These are phyloP conservation scores for Macrotis lagotis DNA, from an alignment of 2,113 vertebrate genomes.

Conservation along the genomic window DNA sequence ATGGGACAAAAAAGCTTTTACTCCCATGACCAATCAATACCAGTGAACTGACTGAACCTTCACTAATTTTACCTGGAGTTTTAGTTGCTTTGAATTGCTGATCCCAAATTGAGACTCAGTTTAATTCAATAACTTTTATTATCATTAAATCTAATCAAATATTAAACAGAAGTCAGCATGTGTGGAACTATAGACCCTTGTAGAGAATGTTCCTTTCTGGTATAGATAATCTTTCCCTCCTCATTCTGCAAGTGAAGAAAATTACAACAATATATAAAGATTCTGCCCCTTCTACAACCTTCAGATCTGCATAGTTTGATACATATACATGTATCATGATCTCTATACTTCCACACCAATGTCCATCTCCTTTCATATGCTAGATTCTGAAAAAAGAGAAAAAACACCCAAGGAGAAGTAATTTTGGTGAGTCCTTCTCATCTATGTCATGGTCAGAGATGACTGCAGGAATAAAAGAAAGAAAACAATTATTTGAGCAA, in stretches of 20 bases:
- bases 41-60: background rate
- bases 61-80: background rate
- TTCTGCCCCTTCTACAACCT: background rate
- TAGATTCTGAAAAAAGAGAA: background rate
- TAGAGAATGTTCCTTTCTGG: background rate
- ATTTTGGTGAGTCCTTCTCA: background rate
- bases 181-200: background rate
- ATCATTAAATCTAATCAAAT: background rate
- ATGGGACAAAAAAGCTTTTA: background rate
- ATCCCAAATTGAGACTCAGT: background rate
- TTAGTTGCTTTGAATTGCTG: background rate
- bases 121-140: constrained; percentile 25
- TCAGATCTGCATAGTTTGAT: background rate
- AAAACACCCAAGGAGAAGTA: background rate
- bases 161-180: background rate
- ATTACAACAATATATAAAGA: background rate
- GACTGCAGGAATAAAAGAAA: background rate
- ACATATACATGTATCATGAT: background rate
- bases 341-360: background rate
- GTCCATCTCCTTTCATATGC: background rate
- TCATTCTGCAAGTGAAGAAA: background rate
- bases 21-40: background rate
- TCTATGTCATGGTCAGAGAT: background rate
- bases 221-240: background rate
- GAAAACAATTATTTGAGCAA: background rate